Evolutionary conservation across 2,113 vertebrate genomes (phyloP), one percentile per base, ranked within the genome.

Genomic region (Proterorhinus semilunaris): DNA sequence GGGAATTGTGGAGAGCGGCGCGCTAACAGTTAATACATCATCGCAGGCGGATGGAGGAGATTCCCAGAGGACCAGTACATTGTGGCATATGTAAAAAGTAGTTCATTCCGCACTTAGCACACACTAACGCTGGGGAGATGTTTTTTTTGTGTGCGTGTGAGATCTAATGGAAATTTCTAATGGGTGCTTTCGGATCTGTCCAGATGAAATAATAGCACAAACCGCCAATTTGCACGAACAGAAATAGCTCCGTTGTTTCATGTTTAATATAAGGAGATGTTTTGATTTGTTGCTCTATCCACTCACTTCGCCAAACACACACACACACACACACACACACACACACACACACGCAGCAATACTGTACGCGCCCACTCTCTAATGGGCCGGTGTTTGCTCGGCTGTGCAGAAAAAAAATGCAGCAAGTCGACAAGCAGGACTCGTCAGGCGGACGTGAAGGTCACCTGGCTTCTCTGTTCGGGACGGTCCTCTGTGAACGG

Each of bases 91-190:
- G 84, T 86, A 90, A 89, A 90, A 91, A 90, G 89, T 91, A 91
- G 90, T 90, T 90, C 89, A 91, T 82, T 90, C 86, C 90, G 84
- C 88, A 89, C 86, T 90, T 90, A 90, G 88, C 86, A 74, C 83
- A 84, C 81, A 79, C 81, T 71, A 84, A 84, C 87, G 82, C 88
- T 83, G 73, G 90, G 88, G 88, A 90, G 84, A 84, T 82, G 85
- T 85, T 90, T 57, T 90, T 83, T 87, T 3, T 36, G 27, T 36
- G 27, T 36, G 27, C 4, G 27, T 3, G 82, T 87, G 83, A 81
- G 78, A 55, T 86, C 89, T 88, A 88, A 89, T 90, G 82, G 84
- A 88, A 89, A 89, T 91, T 89, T 90, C 85, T 89, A 90, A 89
- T 89, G 82, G 86, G 79, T 84, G 79, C 87, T 80, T 83, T 88